phyloP scores from a whole-genome alignment of 1,140 invertebrate genomes.

The Elymnias hypermnestra region DNA sequence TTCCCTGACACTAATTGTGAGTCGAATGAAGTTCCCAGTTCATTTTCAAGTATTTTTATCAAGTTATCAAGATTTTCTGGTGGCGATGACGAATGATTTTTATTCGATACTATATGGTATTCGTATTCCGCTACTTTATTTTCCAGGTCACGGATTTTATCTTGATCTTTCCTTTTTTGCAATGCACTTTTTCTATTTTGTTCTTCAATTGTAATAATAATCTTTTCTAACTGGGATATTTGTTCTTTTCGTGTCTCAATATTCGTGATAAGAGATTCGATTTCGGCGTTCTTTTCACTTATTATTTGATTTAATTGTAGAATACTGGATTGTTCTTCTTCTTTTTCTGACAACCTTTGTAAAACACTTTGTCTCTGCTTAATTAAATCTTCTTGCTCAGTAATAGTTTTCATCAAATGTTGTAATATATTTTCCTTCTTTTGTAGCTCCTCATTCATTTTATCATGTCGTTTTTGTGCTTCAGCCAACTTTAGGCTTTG shows the following conservation, averaged over 20 bases:
- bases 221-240: slow-evolving; percentile 55
- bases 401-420: slow-evolving; percentile 22
- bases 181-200: slow-evolving; percentile 33
- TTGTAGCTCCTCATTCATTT: slow-evolving; percentile 35
- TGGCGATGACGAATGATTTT: slow-evolving; percentile 23
- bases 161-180: slow-evolving; percentile 43
- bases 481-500: slow-evolving; percentile 40
- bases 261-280: slow-evolving; percentile 37
- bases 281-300: slow-evolving; percentile 48
- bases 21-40: slow-evolving; percentile 41
- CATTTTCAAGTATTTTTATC: slow-evolving; percentile 58
- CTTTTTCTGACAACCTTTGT: slow-evolving; percentile 44
- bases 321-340: slow-evolving; percentile 51
- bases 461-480: slow-evolving; percentile 33
- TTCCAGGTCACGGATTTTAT: slow-evolving; percentile 40
- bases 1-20: slow-evolving; percentile 14
- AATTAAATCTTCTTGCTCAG: slow-evolving; percentile 34
- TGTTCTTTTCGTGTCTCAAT: slow-evolving; percentile 51
- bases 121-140: slow-evolving; percentile 40
- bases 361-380: slow-evolving; percentile 41
- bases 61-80: slow-evolving; percentile 48
- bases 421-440: slow-evolving; percentile 41
- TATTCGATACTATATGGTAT: slow-evolving; percentile 19
- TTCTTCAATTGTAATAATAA: slow-evolving; percentile 54
- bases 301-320: slow-evolving; percentile 43